Base-by-base conservation (phyloP, 2,113 vertebrate genomes). In the Cichladusa arquata region DNA sequence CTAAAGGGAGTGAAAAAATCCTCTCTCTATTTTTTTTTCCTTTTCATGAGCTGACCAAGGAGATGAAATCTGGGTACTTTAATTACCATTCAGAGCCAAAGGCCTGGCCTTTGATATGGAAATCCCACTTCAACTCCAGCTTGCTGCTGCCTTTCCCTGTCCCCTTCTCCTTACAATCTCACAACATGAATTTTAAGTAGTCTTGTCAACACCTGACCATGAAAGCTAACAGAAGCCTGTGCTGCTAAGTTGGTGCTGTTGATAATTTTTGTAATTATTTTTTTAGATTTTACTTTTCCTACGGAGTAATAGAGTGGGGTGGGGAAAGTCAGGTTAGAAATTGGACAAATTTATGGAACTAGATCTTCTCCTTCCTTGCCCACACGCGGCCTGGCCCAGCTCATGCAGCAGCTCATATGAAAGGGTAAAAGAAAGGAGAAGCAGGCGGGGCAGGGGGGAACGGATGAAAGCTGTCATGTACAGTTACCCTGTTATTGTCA, bases 91-190 rank as follows among this genome's bases (percentile, higher is more conserved):
- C 98, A 97, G 98, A 98, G 98, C 98, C 98, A 98, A 98, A 99
- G 98, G 98, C 98, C 97, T 98, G 97, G 98, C 98, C 99, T 99
- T 99, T 99, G 99, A 99, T 99, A 99, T 99, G 99, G 97, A 99
- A 99, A 99, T 99, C 98, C 98, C 95, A 97, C 98, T 98, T 98
- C 98, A 98, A 97, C 94, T 98, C 98, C 98, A 95, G 97, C 97
- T 98, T 97, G 96, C 95, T 83, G 93, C 92, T 94, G 95, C 95
- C 95, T 97, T 96, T 94, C 96, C 97, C 98, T 91, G 97, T 97
- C 96, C 97, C 97, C 97, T 98, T 97, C 96, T 97, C 97, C 94
- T 98, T 98, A 97, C 98, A 98, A 97, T 98, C 95, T 98, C 96
- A 95, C 97, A 95, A 98, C 97, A 98, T 98, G 98, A 98, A 99